phyloP scores from a whole-genome alignment of 2,797 vertebrate genomes.

The Phrynocephalus vlangalii region DNA sequence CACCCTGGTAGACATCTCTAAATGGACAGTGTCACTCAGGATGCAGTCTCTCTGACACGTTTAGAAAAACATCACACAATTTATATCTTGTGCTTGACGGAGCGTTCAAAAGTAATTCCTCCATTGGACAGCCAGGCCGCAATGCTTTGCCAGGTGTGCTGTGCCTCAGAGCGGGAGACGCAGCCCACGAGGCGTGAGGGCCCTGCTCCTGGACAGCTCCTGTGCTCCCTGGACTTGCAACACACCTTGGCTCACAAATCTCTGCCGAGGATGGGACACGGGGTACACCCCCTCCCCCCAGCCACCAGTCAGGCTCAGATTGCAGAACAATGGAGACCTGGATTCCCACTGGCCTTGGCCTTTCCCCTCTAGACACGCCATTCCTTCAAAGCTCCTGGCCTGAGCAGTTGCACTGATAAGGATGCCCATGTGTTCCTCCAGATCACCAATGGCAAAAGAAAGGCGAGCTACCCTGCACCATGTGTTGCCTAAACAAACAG shows the following conservation, averaged over 20 bases:
- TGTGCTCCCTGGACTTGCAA: slow-evolving; percentile 46
- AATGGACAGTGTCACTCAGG: slow-evolving; percentile 82
- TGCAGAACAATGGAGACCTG: no score
- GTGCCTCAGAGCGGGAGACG: slow-evolving; percentile 31
- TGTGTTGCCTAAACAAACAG: no score
- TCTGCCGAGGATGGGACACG: slow-evolving; percentile 45
- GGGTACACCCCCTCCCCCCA: no score
- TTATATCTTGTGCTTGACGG: slow-evolving; percentile 81
- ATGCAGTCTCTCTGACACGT: slow-evolving; percentile 79
- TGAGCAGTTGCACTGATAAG: no score
- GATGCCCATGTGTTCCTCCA: no score
- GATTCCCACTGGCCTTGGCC: no score
- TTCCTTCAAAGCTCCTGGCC: no score
- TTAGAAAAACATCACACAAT: slow-evolving; percentile 80
- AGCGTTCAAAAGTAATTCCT: slow-evolving; percentile 83
- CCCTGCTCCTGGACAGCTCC: slow-evolving; percentile 41
- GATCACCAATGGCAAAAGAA: no score
- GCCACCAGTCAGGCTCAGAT: no score
- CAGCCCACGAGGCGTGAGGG: neutral
- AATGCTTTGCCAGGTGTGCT: slow-evolving; percentile 54
- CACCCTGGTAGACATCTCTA: slow-evolving; percentile 66
- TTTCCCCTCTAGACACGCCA: no score
- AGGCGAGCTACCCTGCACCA: no score
- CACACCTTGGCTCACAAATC: slow-evolving; percentile 47
- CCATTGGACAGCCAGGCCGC: slow-evolving; percentile 51